A percentile compares a stretch with the other conserved stretches of the same genome.
These are phyloP conservation scores for Vulpes ferrilata DNA, from an alignment of 2,113 vertebrate species.

Conservation along the genomic window DNA sequence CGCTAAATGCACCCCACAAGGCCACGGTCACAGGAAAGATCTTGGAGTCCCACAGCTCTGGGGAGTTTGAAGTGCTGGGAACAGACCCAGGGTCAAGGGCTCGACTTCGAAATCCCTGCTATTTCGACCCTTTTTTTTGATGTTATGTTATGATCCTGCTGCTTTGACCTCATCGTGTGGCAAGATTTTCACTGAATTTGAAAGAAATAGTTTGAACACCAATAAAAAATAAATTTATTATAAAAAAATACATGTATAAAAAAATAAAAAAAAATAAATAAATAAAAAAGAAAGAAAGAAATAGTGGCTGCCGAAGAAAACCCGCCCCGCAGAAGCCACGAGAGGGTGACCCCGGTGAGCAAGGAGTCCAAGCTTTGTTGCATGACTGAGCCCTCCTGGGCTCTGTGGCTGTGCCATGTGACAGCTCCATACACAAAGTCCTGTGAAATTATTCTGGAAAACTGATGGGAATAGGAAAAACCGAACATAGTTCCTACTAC, in stretches of 20 bases:
- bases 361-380: too few relatives aligned
- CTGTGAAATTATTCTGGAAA: background rate
- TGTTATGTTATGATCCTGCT: background rate
- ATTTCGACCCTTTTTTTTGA: background rate
- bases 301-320: background rate
- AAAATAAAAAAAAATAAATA: background rate
- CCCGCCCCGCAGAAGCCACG: background rate
- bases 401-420: rapidly evolving
- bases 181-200: background rate
- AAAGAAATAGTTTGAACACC: too few relatives aligned
- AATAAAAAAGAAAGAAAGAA: too few relatives aligned
- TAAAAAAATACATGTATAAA: too few relatives aligned
- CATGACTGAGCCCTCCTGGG: too few relatives aligned
- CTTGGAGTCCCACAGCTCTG: background rate
- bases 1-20: background rate
- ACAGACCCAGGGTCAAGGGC: too few relatives aligned
- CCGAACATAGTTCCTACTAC: background rate
- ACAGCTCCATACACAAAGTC: background rate
- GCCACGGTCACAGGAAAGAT: background rate
- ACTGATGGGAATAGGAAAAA: background rate
- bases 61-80: background rate
- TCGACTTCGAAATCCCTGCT: too few relatives aligned
- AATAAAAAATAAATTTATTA: too few relatives aligned
- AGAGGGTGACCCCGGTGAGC: background rate
- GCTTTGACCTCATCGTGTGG: background rate